Percentiles rank a stretch among this genome's conserved stretches.
phyloP scores from a whole-genome alignment of 2,888 invertebrate species.

The Netelia fuscicornis region DNA sequence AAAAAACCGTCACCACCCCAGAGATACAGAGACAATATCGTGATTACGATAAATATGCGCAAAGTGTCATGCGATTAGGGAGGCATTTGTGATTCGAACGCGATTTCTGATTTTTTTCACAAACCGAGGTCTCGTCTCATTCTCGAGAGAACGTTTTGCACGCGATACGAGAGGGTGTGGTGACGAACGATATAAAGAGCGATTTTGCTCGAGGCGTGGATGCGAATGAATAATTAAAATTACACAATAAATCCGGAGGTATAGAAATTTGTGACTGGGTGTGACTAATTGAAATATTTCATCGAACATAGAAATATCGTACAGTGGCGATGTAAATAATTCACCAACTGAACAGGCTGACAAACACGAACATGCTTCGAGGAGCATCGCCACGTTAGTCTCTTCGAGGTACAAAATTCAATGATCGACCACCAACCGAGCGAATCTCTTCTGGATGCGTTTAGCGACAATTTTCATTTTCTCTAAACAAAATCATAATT shows the following conservation, averaged over 20 bases:
- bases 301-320: conserved; percentile 36
- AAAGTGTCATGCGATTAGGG: conserved; percentile 49
- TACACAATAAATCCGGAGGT: conserved; percentile 5
- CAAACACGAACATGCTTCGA: conserved; percentile 56
- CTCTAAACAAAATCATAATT: too few relatives aligned
- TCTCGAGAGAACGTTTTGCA: neutral
- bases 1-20: conserved; percentile 74
- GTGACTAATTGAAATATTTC: conserved; percentile 17
- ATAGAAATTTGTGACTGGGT: conserved; percentile 29
- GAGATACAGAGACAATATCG: conserved; percentile 35
- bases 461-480: neutral
- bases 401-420: conserved; percentile 15
- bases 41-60: neutral
- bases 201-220: conserved; percentile 8
- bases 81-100: conserved; percentile 32
- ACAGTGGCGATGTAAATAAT: conserved; percentile 11
- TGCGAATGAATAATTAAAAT: conserved; percentile 7
- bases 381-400: conserved; percentile 69
- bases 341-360: conserved; percentile 12
- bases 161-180: conserved; percentile 30
- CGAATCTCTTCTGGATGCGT: neutral
- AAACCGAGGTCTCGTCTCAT: neutral
- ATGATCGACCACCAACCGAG: neutral
- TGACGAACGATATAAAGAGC: conserved; percentile 40
- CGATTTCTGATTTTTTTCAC: neutral